Percentiles rank a stretch among this genome's conserved stretches.
Conservation (phyloP, 2,888 invertebrate species). For the Cataglyphis altisquamis region DNA sequence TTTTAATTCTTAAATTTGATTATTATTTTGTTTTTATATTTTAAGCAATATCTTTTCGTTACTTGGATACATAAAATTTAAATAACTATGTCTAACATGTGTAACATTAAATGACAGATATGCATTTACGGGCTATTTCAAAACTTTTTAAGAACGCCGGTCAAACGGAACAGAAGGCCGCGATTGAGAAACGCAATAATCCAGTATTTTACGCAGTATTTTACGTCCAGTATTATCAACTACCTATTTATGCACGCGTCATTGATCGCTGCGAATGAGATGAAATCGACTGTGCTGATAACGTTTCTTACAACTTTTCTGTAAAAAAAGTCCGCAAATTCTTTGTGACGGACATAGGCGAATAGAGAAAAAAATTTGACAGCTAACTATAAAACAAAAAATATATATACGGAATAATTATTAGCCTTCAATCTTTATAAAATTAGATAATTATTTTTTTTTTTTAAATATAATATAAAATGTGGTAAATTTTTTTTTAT, state of each 20-base stretch:
- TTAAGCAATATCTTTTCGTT: not conserved
- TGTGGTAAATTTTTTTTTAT: not conserved
- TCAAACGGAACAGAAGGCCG: not conserved
- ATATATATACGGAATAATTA: not conserved
- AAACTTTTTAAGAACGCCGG: not conserved
- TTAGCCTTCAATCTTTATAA: not conserved
- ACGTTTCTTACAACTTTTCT: not conserved
- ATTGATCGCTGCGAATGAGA: conserved; percentile 37
- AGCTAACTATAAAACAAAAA: not conserved
- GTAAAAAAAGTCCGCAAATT: not conserved
- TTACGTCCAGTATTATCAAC: not conserved
- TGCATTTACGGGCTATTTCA: not conserved
- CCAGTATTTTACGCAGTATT: conserved; percentile 20
- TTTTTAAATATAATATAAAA: too few relatives aligned
- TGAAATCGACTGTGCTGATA: conserved; percentile 23
- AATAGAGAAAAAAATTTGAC: not conserved
- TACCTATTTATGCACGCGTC: conserved; percentile 38
- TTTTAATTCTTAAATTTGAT: not conserved
- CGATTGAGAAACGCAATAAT: not conserved
- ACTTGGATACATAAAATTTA: not conserved
- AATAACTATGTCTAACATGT: not conserved
- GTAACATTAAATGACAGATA: not conserved
- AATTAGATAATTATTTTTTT: not conserved
- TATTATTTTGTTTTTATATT: not conserved
- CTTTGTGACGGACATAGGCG: too few relatives aligned